Evolutionary conservation across 2,797 vertebrate genomes (phyloP), one percentile per base, ranked within the genome.

Genomic region (Rhinatrema bivittatum): DNA sequence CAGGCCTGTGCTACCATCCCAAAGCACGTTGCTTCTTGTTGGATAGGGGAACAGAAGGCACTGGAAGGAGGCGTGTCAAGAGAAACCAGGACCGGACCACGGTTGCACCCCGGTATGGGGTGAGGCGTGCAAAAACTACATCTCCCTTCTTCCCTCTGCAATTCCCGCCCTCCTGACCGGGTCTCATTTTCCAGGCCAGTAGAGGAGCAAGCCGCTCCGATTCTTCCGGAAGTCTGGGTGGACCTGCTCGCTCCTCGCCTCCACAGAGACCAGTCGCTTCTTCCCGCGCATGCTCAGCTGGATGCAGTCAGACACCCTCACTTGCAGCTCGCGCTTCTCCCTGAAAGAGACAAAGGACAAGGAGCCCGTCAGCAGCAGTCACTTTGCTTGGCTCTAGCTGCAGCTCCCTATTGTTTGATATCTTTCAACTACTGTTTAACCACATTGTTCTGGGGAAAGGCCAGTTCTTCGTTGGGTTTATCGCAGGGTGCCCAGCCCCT

Each of bases 291-390:
- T 45, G 46, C 36, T 80, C 36, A 79, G 33, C n/a, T 66, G 68
- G 54, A 82, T 69, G 42, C 63, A 58, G 38, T 79, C 72, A 0
- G 74, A 64, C 6, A 82, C 79, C 0, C 18, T 63, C 2, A 82
- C 49, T 9, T 50, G 41, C 25, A 82, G 50, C 14, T 58, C 28
- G n/a, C 42, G 42, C 3, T 66, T 62, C 8, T 62, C 51, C 49
- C 79, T 82, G 39, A 1, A 1, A 7, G 18, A 9, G 20, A 4
- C 9, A 10, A 12, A 15, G 15, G n/a, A 25, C 8, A 36, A 27
- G 2, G 5, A 31, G 7, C 3, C 19, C 7, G 9, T 14, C 9
- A 17, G 5, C 7, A 9, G 7, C 23, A n/a, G n/a, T n/a, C n/a
- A n/a, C n/a, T n/a, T n/a, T n/a, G 7, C n/a, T 13, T n/a, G 16